phyloP scores from a whole-genome alignment of 2,113 vertebrate species.

The Nycticebus coucang region DNA sequence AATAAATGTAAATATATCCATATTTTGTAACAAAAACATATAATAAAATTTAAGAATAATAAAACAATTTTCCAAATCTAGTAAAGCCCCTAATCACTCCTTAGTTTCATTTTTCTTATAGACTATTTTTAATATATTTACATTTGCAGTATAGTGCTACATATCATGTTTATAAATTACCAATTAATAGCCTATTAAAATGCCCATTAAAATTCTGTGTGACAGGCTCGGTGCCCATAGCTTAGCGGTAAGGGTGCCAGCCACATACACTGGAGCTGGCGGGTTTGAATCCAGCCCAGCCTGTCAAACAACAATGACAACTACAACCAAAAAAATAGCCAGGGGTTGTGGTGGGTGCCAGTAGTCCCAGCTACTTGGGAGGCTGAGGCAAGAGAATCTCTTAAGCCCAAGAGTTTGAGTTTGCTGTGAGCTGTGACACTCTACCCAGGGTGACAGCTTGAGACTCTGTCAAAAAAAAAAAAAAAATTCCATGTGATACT shows the following conservation, averaged over 20 bases:
- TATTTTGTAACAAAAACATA: conserved; percentile 18
- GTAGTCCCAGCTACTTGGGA: too few relatives aligned
- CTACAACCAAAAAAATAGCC: too few relatives aligned
- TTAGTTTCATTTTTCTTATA: not conserved
- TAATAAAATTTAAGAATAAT: conserved; percentile 15
- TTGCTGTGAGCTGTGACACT: too few relatives aligned
- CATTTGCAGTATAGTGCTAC: not conserved
- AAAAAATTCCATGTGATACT: conserved; percentile 10
- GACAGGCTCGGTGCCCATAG: not conserved
- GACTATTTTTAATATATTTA: conserved; percentile 14
- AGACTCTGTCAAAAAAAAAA: too few relatives aligned
- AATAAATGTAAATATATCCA: not conserved
- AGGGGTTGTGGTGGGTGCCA: too few relatives aligned
- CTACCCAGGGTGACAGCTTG: too few relatives aligned
- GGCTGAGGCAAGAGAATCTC: too few relatives aligned
- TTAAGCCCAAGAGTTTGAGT: too few relatives aligned
- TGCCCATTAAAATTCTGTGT: conserved; percentile 14
- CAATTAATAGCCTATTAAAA: conserved; percentile 4
- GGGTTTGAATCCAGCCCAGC: too few relatives aligned
- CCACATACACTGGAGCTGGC: too few relatives aligned
- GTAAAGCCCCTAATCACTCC: not conserved
- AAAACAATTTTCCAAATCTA: conserved; percentile 48
- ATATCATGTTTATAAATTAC: not conserved
- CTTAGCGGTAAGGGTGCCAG: too few relatives aligned
- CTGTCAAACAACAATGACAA: too few relatives aligned